Evolutionary conservation across 1,140 invertebrate genomes (phyloP), one percentile per base, ranked within the genome.

Genomic region (Drosophila truncata): DNA sequence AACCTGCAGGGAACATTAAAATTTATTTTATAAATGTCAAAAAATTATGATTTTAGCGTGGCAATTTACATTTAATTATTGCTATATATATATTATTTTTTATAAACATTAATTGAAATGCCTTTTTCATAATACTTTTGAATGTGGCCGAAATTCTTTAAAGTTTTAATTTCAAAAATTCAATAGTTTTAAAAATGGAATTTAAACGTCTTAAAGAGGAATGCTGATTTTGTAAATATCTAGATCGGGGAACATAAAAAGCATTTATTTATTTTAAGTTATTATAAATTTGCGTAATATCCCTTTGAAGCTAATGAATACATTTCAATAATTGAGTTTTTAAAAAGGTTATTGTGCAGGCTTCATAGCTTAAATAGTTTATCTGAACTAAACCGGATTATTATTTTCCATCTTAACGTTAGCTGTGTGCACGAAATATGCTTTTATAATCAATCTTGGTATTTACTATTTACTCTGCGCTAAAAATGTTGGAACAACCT

Each of bases 1-100:
- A 82, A 4, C 94, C 94, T 93, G 50, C 9, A 59, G 20, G 25
- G 0, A 59, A 39, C 13, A n/a, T n/a, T n/a, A n/a, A n/a, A n/a
- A n/a, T n/a, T n/a, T n/a, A n/a, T n/a, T n/a, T n/a, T n/a, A n/a
- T n/a, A n/a, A n/a, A n/a, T n/a, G n/a, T n/a, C n/a, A n/a, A n/a
- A n/a, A n/a, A n/a, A n/a, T n/a, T n/a, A n/a, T n/a, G n/a, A n/a
- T n/a, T n/a, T 7, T 3, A 29, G 27, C 27, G 27, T 3, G 8
- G 27, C 27, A 7, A 27, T 27, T 27, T 27, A 27, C 6, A 27
- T 27, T 23, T 16, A 2, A 14, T 23, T 16, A 46, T 46, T 9
- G 0, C 23, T 1, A 23, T 23, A 14, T 2, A 44, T 2, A 16
- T 10, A 13, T n/a, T n/a, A n/a, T n/a, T n/a, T n/a, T n/a, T n/a